Percentiles rank a stretch among this genome's conserved stretches.
Conservation (phyloP, 2,113 vertebrate species). For the Mesembrinibis cayennensis region DNA sequence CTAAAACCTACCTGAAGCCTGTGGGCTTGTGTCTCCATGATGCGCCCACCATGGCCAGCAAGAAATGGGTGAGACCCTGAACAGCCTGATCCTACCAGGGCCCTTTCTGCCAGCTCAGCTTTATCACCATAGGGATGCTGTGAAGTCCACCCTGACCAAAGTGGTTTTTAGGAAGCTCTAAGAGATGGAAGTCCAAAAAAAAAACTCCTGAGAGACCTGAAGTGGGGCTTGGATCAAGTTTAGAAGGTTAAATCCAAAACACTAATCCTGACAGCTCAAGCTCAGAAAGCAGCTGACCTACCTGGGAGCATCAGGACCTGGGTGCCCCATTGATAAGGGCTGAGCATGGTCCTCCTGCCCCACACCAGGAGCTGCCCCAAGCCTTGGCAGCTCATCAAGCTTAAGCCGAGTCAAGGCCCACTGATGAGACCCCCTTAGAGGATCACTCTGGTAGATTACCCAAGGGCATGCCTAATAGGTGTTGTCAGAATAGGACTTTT, state of each 20-base stretch:
- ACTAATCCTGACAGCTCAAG: background rate
- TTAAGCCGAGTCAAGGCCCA: background rate
- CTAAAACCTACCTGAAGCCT: background rate
- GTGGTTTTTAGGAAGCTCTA: background rate
- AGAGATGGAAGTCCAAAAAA: background rate
- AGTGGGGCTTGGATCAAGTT: background rate
- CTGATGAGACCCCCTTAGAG: background rate
- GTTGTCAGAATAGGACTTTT: background rate
- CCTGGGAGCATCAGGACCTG: background rate
- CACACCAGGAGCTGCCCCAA: rapidly evolving
- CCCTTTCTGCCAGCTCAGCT: background rate
- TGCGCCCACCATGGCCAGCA: background rate
- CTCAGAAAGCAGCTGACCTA: background rate
- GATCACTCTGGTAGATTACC: background rate
- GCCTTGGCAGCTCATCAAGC: background rate
- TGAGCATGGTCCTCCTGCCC: background rate
- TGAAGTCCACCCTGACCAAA: background rate
- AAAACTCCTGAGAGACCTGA: background rate
- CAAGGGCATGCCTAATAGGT: background rate
- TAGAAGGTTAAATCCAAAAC: background rate
- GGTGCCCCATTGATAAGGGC: background rate
- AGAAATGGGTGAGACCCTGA: background rate
- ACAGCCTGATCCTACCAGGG: background rate
- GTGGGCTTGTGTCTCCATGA: rapidly evolving
- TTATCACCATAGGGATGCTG: background rate